Percentiles rank a stretch among this genome's conserved stretches.
phyloP scores from a whole-genome alignment of 2,113 vertebrate species.

The Dunckerocampus dactyliophorus region DNA sequence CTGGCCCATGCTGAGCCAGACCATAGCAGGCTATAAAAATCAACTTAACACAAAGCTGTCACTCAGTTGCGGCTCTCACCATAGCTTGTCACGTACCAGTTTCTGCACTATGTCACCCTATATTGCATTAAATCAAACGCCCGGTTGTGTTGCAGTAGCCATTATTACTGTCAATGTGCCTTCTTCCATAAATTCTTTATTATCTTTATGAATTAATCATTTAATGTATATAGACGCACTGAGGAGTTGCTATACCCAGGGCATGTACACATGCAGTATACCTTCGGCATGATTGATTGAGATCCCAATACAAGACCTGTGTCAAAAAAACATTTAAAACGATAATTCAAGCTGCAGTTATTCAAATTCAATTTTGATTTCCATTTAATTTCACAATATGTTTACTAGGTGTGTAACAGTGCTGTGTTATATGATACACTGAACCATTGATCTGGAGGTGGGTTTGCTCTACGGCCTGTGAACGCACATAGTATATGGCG shows the following conservation, averaged over 20 bases:
- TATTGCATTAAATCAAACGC: not conserved
- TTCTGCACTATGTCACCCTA: not conserved
- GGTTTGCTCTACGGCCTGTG: not conserved
- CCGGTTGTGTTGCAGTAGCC: not conserved
- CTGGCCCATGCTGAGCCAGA: not conserved
- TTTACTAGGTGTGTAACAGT: too few species aligned
- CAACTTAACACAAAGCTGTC: not conserved
- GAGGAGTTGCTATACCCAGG: not conserved
- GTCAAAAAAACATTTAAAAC: too few species aligned
- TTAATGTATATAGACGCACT: not conserved
- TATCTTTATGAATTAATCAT: conserved; percentile 6
- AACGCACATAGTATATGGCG: not conserved
- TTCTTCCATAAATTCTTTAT: conserved; percentile 1
- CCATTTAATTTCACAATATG: too few species aligned
- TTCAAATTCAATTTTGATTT: too few species aligned
- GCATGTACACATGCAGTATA: not conserved
- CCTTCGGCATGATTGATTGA: not conserved
- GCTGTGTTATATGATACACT: too few species aligned
- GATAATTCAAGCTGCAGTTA: too few species aligned
- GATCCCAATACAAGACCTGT: not conserved
- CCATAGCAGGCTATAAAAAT: conserved; percentile 1
- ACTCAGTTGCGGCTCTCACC: not conserved
- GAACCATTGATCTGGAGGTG: too few species aligned
- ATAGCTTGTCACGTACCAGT: not conserved
- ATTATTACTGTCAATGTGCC: not conserved